Conservation (phyloP, 2,113 vertebrate genomes). For the Tretioscincus oriximinensis region DNA sequence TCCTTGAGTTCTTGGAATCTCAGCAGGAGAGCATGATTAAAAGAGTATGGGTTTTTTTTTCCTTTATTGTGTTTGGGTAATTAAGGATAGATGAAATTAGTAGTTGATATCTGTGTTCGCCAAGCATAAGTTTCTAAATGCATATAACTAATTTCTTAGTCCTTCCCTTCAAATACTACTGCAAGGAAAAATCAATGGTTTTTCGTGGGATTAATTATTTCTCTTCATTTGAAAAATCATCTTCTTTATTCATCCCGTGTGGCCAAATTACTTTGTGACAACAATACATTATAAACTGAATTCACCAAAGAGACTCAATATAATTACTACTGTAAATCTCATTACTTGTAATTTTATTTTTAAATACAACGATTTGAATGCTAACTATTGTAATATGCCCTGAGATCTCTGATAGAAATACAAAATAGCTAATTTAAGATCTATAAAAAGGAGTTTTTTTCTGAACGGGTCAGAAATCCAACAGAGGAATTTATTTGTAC, state of each 20-base stretch:
- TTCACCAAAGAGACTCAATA: not conserved
- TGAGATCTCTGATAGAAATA: too few species aligned
- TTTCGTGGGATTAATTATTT: not conserved
- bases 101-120: not conserved
- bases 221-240: not conserved
- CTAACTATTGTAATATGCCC: not conserved
- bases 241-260: not conserved
- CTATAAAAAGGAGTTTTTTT: not conserved
- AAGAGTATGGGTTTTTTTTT: slow-evolving; percentile 75
- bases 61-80: not conserved
- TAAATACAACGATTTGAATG: not conserved
- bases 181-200: not conserved
- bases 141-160: not conserved
- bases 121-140: not conserved
- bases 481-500: not conserved
- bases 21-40: slow-evolving; percentile 95
- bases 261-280: not conserved
- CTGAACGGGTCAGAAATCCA: not conserved
- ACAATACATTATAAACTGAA: not conserved
- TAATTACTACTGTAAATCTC: not conserved
- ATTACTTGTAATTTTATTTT: not conserved
- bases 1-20: slow-evolving; percentile 91
- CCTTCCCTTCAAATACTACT: not conserved
- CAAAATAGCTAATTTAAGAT: not conserved
- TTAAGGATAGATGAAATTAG: not conserved